phyloP scores from a whole-genome alignment of 1,140 invertebrate species.

The Macrotrachela quadricornifera region DNA sequence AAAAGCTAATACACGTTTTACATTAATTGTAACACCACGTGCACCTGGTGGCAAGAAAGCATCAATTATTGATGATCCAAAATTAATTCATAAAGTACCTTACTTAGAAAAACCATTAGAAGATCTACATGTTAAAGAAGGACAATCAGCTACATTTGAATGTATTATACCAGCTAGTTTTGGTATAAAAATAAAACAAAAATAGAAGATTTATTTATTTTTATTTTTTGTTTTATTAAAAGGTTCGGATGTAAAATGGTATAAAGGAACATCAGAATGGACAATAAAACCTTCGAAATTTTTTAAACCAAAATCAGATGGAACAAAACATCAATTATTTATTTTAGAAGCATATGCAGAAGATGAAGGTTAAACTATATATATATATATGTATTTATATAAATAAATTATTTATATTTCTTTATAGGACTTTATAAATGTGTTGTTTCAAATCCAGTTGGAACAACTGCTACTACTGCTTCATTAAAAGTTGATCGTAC shows the following conservation, averaged over 20 bases:
- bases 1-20: slow-evolving; percentile 6
- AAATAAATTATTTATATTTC: too few relatives aligned
- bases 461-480: not conserved
- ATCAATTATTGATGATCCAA: not conserved
- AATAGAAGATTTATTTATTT: not conserved
- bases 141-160: slow-evolving; percentile 4
- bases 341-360: slow-evolving; percentile 7
- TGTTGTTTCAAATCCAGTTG: slow-evolving; percentile 1
- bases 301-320: slow-evolving; percentile 1
- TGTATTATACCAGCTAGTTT: slow-evolving; percentile 2
- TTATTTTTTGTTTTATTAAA: not conserved
- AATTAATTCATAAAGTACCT: not conserved
- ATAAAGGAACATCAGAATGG: not conserved
- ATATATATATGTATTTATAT: too few relatives aligned
- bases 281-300: slow-evolving; percentile 8
- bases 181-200: not conserved
- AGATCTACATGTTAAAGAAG: slow-evolving; percentile 3
- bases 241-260: slow-evolving; percentile 4
- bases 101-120: not conserved
- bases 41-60: not conserved
- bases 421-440: slow-evolving; percentile 2
- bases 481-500: too few relatives aligned
- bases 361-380: not conserved
- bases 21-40: not conserved
- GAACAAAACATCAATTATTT: slow-evolving; percentile 2